Percentiles rank a stretch among this genome's conserved stretches.
Evolutionary conservation across 2,113 vertebrate genomes (phyloP).

Genomic region (Entelurus aequoreus): DNA sequence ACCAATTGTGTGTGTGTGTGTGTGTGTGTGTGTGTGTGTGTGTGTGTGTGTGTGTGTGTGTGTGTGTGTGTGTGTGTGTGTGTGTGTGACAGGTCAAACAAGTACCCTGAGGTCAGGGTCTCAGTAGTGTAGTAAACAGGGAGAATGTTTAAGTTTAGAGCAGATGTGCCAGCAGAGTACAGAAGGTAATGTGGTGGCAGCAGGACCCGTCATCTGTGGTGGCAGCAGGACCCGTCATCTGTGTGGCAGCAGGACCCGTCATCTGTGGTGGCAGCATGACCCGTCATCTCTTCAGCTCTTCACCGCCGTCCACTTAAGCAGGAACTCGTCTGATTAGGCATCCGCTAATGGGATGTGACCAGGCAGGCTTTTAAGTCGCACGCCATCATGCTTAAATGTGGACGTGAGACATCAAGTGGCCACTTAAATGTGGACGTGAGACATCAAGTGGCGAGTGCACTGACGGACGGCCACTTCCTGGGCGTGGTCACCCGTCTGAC

Average conservation of each 20-base stretch:
- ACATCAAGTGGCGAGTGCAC: constrained; percentile 35
- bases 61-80: too few relatives aligned
- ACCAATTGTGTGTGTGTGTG: too few relatives aligned
- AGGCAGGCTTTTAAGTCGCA: constrained; percentile 61
- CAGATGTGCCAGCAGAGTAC: not conserved
- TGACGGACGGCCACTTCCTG: constrained; percentile 25
- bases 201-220: too few relatives aligned
- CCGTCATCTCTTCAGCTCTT: constrained; percentile 21
- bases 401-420: constrained; percentile 50
- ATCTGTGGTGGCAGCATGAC: constrained; percentile 4
- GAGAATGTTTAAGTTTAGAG: constrained; percentile 34
- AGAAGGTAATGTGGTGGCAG: too few relatives aligned
- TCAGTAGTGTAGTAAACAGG: constrained; percentile 46
- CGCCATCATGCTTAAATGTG: constrained; percentile 33
- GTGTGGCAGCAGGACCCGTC: too few relatives aligned
- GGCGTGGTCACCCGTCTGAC: not conserved
- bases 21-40: too few relatives aligned
- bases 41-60: too few relatives aligned
- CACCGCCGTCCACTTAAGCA: constrained; percentile 20
- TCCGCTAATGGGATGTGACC: constrained; percentile 62
- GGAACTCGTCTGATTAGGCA: constrained; percentile 56
- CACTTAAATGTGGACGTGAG: constrained; percentile 20
- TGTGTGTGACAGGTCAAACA: constrained; percentile 12
- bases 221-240: too few relatives aligned
- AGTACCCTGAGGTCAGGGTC: constrained; percentile 41